These are phyloP conservation scores for Lethrus apterus DNA, from an alignment of 1,140 invertebrate genomes.

Conservation along the genomic window DNA sequence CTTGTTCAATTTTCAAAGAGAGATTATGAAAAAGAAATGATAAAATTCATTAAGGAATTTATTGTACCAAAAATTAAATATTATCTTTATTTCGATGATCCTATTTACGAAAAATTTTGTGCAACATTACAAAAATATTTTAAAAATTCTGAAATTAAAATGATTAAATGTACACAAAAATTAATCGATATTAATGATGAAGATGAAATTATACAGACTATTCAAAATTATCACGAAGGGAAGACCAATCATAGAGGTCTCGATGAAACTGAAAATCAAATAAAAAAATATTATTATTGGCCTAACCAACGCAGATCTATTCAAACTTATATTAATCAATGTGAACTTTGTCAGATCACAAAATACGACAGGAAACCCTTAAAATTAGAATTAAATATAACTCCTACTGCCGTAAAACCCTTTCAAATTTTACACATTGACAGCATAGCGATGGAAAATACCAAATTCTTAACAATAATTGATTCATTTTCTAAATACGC, in stretches of 20 bases:
- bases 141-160: too few species aligned
- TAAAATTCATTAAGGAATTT: constrained; percentile 8
- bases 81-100: constrained; percentile 3
- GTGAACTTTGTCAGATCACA: constrained; percentile 25
- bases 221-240: constrained; percentile 33
- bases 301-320: constrained; percentile 33
- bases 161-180: too few species aligned
- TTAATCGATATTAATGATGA: too few species aligned
- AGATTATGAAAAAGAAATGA: constrained; percentile 5
- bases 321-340: constrained; percentile 24
- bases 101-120: constrained; percentile 1
- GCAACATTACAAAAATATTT: constrained; percentile 4
- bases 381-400: constrained; percentile 26
- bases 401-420: constrained; percentile 25
- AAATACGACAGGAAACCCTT: constrained; percentile 34
- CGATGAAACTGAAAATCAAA: constrained; percentile 28
- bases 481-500: constrained; percentile 14
- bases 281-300: constrained; percentile 36
- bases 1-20: too few species aligned
- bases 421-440: constrained; percentile 34
- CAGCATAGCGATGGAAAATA: constrained; percentile 23
- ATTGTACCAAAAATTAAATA: not conserved
- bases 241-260: constrained; percentile 37
- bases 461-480: constrained; percentile 11
- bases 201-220: too few species aligned